Percentiles rank a stretch among this genome's conserved stretches.
phyloP scores from a whole-genome alignment of 1,140 invertebrate genomes.

The Drosophila orosa region DNA sequence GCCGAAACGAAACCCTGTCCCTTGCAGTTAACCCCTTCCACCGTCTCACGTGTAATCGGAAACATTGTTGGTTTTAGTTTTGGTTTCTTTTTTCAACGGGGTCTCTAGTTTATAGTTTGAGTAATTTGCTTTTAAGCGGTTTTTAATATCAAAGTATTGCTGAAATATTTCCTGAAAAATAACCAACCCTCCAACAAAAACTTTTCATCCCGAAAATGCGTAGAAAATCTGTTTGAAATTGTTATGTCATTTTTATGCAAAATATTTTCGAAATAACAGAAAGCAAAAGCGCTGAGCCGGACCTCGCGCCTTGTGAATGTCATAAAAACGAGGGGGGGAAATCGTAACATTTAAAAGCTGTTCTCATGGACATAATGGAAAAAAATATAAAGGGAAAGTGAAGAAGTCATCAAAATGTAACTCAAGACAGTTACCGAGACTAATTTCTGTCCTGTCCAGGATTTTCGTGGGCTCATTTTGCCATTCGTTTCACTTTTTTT shows the following conservation, averaged over 20 bases:
- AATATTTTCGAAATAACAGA: slow-evolving; percentile 54
- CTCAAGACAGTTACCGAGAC: slow-evolving; percentile 72
- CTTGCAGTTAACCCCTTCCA: slow-evolving; percentile 5
- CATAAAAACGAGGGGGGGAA: slow-evolving; percentile 50
- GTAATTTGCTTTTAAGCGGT: slow-evolving; percentile 75
- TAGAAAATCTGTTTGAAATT: slow-evolving; percentile 78
- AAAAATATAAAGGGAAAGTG: slow-evolving; percentile 36
- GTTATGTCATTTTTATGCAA: slow-evolving; percentile 79
- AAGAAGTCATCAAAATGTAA: slow-evolving; percentile 83
- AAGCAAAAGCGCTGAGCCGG: slow-evolving; percentile 35
- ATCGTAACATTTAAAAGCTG: slow-evolving; percentile 74
- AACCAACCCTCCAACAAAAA: slow-evolving; percentile 15
- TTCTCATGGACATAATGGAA: slow-evolving; percentile 56
- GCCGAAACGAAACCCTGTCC: slow-evolving; percentile 33
- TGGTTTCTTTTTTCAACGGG: neutral
- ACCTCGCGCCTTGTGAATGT: slow-evolving; percentile 42
- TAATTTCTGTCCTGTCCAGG: slow-evolving; percentile 62
- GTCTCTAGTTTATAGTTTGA: slow-evolving; percentile 53
- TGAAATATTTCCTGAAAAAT: slow-evolving; percentile 56
- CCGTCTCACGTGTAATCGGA: slow-evolving; percentile 18
- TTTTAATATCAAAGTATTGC: slow-evolving; percentile 74
- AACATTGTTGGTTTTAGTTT: slow-evolving; percentile 61
- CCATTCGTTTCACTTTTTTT: slow-evolving; percentile 68
- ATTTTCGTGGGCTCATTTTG: slow-evolving; percentile 56
- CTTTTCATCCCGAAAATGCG: slow-evolving; percentile 53